phyloP scores from a whole-genome alignment of 2,888 invertebrate species.

The Cataglyphis altisquamis region DNA sequence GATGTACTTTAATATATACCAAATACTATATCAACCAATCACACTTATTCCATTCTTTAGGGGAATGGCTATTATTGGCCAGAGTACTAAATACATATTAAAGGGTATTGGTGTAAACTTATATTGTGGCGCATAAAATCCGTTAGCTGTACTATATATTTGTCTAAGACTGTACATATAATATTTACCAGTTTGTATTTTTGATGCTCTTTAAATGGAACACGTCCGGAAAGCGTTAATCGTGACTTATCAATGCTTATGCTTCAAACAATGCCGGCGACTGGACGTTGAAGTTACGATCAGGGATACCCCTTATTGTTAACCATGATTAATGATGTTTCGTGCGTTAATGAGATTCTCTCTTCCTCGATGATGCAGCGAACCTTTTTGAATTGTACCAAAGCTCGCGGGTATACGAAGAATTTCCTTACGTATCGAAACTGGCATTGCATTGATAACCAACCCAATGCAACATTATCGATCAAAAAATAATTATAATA shows the following conservation, averaged over 20 bases:
- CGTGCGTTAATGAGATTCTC: constrained; percentile 67
- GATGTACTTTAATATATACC: no score
- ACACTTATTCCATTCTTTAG: no score
- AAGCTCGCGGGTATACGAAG: constrained; percentile 29
- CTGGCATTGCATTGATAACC: not conserved
- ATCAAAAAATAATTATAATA: not conserved
- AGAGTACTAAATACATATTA: no score
- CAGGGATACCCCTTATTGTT: constrained; percentile 69
- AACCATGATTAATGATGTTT: constrained; percentile 74
- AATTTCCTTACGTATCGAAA: constrained; percentile 37
- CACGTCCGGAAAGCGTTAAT: constrained; percentile 55
- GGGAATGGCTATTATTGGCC: no score
- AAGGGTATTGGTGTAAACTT: no score
- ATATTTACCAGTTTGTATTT: not conserved
- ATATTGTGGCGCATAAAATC: not conserved
- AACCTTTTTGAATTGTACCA: constrained; percentile 45
- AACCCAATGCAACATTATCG: not conserved
- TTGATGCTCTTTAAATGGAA: constrained; percentile 1
- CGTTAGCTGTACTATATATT: not conserved
- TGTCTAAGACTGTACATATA: not conserved
- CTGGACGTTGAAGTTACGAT: constrained; percentile 49
- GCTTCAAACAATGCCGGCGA: constrained; percentile 52
- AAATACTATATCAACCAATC: no score
- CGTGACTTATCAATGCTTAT: constrained; percentile 43
- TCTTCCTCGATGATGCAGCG: constrained; percentile 63